phyloP scores from a whole-genome alignment of 2,888 invertebrate species.

The Eurytoma californica region DNA sequence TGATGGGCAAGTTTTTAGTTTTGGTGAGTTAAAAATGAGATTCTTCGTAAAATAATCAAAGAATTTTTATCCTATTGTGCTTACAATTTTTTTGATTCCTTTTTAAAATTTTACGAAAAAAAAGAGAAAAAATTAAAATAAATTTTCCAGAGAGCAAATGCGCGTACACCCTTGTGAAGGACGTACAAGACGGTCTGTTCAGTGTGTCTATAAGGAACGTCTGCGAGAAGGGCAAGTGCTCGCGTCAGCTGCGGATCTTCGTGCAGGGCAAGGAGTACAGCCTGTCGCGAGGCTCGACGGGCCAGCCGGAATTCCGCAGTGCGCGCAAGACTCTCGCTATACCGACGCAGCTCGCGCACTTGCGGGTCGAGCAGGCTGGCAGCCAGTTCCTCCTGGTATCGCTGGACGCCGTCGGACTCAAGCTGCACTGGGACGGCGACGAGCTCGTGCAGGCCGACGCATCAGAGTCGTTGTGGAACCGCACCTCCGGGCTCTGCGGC shows the following conservation, averaged over 20 bases:
- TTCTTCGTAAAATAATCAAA: no score
- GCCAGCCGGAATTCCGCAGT: slow-evolving; percentile 59
- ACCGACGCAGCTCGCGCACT: slow-evolving; percentile 84
- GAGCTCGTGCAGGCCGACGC: slow-evolving; percentile 81
- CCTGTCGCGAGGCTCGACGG: slow-evolving; percentile 67
- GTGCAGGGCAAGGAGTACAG: slow-evolving; percentile 84
- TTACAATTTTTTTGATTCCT: no score
- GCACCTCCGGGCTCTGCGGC: slow-evolving; percentile 90
- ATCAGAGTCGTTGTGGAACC: slow-evolving; percentile 83
- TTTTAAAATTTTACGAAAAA: no score
- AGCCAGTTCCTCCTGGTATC: slow-evolving; percentile 83
- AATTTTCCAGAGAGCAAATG: slow-evolving; percentile 80
- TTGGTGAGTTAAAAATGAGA: slow-evolving; percentile 65
- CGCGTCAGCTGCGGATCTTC: slow-evolving; percentile 79
- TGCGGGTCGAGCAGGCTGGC: slow-evolving; percentile 82
- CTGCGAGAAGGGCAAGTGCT: slow-evolving; percentile 72
- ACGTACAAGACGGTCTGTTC: slow-evolving; percentile 83
- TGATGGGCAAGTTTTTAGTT: slow-evolving; percentile 86
- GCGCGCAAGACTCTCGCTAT: slow-evolving; percentile 78
- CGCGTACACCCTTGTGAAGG: slow-evolving; percentile 84
- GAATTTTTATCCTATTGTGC: no score
- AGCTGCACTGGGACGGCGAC: slow-evolving; percentile 84
- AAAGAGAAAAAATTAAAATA: no score
- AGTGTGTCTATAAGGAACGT: slow-evolving; percentile 70
- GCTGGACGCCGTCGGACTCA: slow-evolving; percentile 82